A percentile compares a stretch with the other conserved stretches of the same genome.
Conservation (phyloP, 2,888 invertebrate species). For the Tinea pellionella region DNA sequence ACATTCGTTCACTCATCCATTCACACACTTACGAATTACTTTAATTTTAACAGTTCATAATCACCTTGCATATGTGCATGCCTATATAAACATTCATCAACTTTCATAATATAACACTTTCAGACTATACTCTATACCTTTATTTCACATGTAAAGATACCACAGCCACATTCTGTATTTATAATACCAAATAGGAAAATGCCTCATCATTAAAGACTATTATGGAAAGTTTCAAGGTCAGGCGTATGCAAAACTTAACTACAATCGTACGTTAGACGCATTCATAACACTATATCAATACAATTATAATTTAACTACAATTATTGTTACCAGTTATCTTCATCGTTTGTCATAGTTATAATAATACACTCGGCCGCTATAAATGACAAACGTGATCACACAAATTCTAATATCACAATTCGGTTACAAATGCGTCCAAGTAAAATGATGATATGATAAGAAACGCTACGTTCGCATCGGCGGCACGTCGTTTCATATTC, state of each 20-base stretch:
- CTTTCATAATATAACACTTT: conserved; percentile 44
- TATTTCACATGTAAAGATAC: conserved; percentile 52
- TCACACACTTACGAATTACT: neutral
- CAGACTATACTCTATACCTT: conserved; percentile 23
- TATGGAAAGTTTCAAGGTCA: conserved; percentile 58
- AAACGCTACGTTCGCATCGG: conserved; percentile 34
- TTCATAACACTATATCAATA: conserved; percentile 24
- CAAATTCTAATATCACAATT: conserved; percentile 12
- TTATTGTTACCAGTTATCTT: neutral
- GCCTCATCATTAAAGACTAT: conserved; percentile 49
- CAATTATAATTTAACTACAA: neutral
- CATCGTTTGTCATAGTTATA: neutral
- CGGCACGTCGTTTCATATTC: conserved; percentile 21
- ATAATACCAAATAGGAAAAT: conserved; percentile 70
- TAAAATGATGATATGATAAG: conserved; percentile 44
- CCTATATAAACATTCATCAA: conserved; percentile 62
- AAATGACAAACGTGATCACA: neutral
- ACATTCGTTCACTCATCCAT: conserved; percentile 38
- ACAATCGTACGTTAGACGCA: conserved; percentile 54
- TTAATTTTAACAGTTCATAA: conserved; percentile 35
- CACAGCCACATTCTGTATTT: conserved; percentile 70
- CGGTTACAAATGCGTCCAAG: conserved; percentile 52
- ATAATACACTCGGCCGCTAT: neutral
- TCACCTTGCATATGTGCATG: conserved; percentile 68
- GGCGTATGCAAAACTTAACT: conserved; percentile 36